Conservation (phyloP, 2,888 invertebrate species). For the Alloplasta piceator region DNA sequence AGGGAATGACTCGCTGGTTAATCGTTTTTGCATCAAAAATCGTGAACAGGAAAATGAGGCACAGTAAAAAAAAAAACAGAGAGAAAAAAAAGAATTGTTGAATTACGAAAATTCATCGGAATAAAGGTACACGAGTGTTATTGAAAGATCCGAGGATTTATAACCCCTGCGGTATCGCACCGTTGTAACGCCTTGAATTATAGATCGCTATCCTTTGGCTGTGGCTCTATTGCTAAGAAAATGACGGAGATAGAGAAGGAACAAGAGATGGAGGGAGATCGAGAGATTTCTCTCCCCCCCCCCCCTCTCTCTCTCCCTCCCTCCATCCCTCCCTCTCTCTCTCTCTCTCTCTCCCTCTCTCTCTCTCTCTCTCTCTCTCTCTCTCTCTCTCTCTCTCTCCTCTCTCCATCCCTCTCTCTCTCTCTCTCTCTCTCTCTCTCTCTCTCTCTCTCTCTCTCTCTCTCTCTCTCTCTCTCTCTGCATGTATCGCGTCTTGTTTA, state of each 20-base stretch:
- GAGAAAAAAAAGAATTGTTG: constrained; percentile 3
- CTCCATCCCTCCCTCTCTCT: no score
- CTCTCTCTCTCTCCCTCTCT: no score
- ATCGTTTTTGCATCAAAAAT: neutral
- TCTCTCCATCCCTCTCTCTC: no score
- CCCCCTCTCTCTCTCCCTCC: no score
- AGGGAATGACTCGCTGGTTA: neutral
- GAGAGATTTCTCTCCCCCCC: no score
- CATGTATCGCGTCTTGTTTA: constrained; percentile 25
- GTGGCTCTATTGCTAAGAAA: constrained; percentile 29
- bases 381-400: no score
- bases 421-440: no score
- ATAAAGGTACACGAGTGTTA: constrained; percentile 65
- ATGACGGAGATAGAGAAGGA: constrained; percentile 6
- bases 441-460: no score
- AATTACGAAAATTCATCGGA: constrained; percentile 53
- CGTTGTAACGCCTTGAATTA: constrained; percentile 80
- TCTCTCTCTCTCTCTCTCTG: no score
- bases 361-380: no score
- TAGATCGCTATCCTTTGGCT: constrained; percentile 64
- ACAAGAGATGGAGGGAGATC: constrained; percentile 1
- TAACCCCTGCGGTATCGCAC: constrained; percentile 74
- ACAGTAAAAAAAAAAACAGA: neutral
- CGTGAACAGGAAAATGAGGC: neutral
- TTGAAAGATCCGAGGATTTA: constrained; percentile 80